Conservation (phyloP, 1,140 invertebrate species). For the Trichonephila clavata region DNA sequence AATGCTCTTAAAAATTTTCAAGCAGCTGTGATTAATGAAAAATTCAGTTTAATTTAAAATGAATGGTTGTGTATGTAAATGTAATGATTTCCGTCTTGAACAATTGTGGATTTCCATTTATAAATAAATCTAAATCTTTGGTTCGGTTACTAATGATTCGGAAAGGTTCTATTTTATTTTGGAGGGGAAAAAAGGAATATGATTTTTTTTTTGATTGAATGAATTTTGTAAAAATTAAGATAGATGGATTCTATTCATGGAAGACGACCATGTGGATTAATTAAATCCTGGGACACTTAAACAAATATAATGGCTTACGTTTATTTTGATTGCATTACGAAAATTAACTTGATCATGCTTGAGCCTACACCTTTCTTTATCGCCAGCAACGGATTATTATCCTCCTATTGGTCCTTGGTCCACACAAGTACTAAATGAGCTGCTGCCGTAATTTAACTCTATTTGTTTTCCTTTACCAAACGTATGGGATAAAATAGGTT, state of each 20-base stretch:
- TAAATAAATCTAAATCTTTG: neutral
- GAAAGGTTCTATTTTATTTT: neutral
- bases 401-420: too few species aligned
- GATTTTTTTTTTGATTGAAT: neutral
- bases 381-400: too few species aligned
- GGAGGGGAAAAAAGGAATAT: neutral
- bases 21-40: conserved; percentile 13
- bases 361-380: too few species aligned
- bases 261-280: too few species aligned
- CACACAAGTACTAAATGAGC: too few species aligned
- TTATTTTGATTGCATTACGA: too few species aligned
- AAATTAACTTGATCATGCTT: too few species aligned
- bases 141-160: neutral
- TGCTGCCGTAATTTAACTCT: too few species aligned
- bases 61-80: conserved; percentile 1
- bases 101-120: neutral
- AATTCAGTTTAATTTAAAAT: conserved; percentile 6
- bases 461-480: too few species aligned
- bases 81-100: neutral
- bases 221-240: neutral
- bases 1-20: neutral
- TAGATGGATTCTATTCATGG: neutral
- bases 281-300: too few species aligned
- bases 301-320: too few species aligned
- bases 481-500: too few species aligned